Conservation (phyloP, 2,888 invertebrate species). For the Pammene fasciana region DNA sequence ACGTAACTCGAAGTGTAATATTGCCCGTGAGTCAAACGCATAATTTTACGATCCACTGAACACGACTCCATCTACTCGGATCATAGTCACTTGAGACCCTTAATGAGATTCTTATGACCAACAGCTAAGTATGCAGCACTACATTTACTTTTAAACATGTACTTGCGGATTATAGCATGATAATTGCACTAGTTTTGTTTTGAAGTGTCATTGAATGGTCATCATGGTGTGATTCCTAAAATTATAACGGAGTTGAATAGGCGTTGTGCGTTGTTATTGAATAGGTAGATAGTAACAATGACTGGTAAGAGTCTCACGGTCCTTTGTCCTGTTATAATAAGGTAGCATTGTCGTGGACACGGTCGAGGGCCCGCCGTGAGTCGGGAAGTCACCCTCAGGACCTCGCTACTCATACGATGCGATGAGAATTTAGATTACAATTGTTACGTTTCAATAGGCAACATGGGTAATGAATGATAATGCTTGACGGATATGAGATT, state of each 20-base stretch:
- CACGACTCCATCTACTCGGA: conserved; percentile 53
- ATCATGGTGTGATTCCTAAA: conserved; percentile 28
- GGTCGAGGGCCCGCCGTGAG: conserved; percentile 61
- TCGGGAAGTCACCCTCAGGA: conserved; percentile 71
- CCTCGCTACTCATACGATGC: conserved; percentile 54
- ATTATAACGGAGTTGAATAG: conserved; percentile 20
- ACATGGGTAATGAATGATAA: conserved; percentile 43
- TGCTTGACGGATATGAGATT: conserved; percentile 42
- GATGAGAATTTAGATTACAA: conserved; percentile 75
- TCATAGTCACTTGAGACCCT: conserved; percentile 44
- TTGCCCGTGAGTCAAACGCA: conserved; percentile 57
- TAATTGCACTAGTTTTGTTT: conserved; percentile 13
- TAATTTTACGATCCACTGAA: conserved; percentile 64
- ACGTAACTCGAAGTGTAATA: conserved; percentile 52
- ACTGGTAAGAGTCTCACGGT: conserved; percentile 68
- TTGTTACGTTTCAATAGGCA: conserved; percentile 66
- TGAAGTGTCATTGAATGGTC: conserved; percentile 23
- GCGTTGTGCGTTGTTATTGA: conserved; percentile 13
- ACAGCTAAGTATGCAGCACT: conserved; percentile 16
- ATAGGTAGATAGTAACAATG: conserved; percentile 53
- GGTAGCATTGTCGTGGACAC: conserved; percentile 75
- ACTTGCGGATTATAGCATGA: conserved; percentile 13
- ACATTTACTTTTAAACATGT: conserved; percentile 9
- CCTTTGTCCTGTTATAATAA: conserved; percentile 70
- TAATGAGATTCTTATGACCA: conserved; percentile 30